A percentile compares a stretch with the other conserved stretches of the same genome.
These are phyloP conservation scores for Parazoanthus darwini DNA, from an alignment of 92 coral and sea anemone species.

Conservation along the genomic window DNA sequence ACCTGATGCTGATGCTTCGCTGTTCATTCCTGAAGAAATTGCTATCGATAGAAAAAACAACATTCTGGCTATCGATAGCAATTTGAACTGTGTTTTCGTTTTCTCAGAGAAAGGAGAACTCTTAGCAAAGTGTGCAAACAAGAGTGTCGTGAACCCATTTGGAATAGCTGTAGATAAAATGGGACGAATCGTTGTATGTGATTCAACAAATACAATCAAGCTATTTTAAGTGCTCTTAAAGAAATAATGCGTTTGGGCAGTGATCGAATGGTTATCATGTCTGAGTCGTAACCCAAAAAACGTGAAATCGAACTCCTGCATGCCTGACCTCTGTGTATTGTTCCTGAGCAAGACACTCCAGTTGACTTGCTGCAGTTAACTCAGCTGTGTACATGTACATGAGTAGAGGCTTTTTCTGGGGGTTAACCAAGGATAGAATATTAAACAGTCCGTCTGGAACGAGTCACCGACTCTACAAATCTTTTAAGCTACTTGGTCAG, in stretches of 20 bases:
- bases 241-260: background rate
- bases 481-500: too few species aligned
- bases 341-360: too few species aligned
- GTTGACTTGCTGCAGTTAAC: too few species aligned
- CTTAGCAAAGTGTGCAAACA: slow-evolving; percentile 53
- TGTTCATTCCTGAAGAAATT: slow-evolving; percentile 58
- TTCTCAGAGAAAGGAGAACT: slow-evolving; percentile 53
- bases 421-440: too few species aligned
- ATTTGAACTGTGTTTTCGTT: slow-evolving; percentile 46
- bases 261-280: background rate
- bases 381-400: too few species aligned
- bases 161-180: slow-evolving; percentile 59
- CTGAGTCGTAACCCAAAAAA: background rate
- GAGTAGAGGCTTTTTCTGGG: too few species aligned
- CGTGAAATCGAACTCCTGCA: too few species aligned
- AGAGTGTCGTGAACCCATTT: slow-evolving; percentile 46
- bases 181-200: slow-evolving; percentile 60
- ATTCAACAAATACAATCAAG: slow-evolving; percentile 58
- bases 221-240: slow-evolving; percentile 33
- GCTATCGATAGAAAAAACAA: slow-evolving; percentile 56
- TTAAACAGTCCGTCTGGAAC: too few species aligned
- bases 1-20: slow-evolving; percentile 1
- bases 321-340: too few species aligned
- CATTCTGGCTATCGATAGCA: slow-evolving; percentile 60
- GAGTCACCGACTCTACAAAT: too few species aligned